A percentile compares a stretch with the other conserved stretches of the same genome.
These are phyloP conservation scores for Drosophila anomalipes DNA, from an alignment of 2,888 invertebrate genomes.

Conservation along the genomic window DNA sequence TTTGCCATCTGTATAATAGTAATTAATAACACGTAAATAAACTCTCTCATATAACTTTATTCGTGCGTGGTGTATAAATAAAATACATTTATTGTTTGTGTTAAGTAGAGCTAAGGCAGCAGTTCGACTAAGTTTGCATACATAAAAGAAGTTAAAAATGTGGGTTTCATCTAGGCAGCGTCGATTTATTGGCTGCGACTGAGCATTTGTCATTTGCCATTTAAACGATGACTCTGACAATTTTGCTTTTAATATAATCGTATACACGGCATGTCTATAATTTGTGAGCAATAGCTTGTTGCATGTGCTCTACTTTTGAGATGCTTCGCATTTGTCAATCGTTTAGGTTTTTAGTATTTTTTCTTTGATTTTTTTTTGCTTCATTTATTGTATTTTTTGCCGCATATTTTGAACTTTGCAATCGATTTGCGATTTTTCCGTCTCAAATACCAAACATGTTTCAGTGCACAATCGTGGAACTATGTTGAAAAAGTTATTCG, in stretches of 20 bases:
- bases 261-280: conserved; percentile 29
- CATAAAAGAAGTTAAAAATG: conserved; percentile 24
- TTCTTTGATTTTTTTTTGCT: conserved; percentile 7
- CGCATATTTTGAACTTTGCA: conserved; percentile 58
- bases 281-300: conserved; percentile 47
- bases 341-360: conserved; percentile 11
- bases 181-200: conserved; percentile 58
- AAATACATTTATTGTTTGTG: conserved; percentile 4
- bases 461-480: conserved; percentile 60
- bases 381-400: conserved; percentile 49
- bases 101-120: background rate
- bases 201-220: conserved; percentile 68
- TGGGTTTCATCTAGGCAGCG: conserved; percentile 33
- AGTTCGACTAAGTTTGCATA: conserved; percentile 12
- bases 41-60: background rate
- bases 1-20: background rate
- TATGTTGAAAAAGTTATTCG: conserved; percentile 64
- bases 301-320: conserved; percentile 69
- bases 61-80: background rate
- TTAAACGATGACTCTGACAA: conserved; percentile 51
- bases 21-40: background rate
- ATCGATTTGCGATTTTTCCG: conserved; percentile 49
- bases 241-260: conserved; percentile 19
- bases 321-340: conserved; percentile 77
- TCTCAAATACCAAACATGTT: conserved; percentile 71